Evolutionary conservation across 2,888 invertebrate species (phyloP), one percentile per base, ranked within the genome.

Genomic region (Poecilobothrus nobilitatus): DNA sequence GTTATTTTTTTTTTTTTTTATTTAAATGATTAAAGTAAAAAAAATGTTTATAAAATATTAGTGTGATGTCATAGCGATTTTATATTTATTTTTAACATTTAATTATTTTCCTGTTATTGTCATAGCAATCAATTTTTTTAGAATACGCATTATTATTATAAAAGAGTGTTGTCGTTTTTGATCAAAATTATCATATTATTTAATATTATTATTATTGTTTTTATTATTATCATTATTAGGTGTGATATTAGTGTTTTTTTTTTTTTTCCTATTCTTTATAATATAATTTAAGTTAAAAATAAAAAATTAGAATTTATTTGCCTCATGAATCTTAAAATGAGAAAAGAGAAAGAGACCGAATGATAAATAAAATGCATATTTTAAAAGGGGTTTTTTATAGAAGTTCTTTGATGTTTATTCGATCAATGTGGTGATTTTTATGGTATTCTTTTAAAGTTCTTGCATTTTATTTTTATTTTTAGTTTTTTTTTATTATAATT

Each of bases 221-320:
- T 41, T 53, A 53, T 53, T 12, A 53, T 18, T 53, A 53, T 53
- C 53, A 53, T 53, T 53, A 53, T 53, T 53, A 53, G 53, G 53
- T 53, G 53, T 53, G 15, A 53, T 53, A 53, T 53, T 53, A 53
- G 53, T 15, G 18, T 5, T 53, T 53, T 53, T 18, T 53, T 12
- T 53, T 9, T 44, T 44, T 12, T 44, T 44, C 12, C 12, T 44
- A 44, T 44, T 44, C 15, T 12, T 9, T 44, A 3, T 44, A 12
- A n/a, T n/a, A n/a, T n/a, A n/a, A n/a, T n/a, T n/a, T n/a, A n/a
- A n/a, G n/a, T n/a, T n/a, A n/a, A n/a, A n/a, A n/a, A n/a, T n/a
- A n/a, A 5, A 27, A 27, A 4, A 4, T 27, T 5, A 5, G 27
- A 53, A 53, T 53, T 53, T 53, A 53, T 53, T 53, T 53, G 7